Conservation (phyloP, 23 tunicate species). For the Styela clava region DNA sequence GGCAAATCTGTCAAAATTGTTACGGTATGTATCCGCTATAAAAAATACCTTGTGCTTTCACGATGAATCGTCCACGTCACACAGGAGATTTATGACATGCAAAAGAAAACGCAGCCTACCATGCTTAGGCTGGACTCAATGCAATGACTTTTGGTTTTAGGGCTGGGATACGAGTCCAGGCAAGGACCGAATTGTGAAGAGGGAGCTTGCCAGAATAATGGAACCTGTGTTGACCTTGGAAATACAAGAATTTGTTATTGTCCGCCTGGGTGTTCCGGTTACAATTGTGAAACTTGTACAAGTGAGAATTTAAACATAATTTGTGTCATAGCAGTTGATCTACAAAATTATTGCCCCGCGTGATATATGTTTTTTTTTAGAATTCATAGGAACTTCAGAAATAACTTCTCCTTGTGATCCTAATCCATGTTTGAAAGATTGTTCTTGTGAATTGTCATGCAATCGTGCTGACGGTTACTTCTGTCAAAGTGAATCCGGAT, state of each 20-base stretch:
- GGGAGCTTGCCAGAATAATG: neutral
- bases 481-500: conserved; percentile 35
- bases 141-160: too few species aligned
- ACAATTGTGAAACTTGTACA: neutral
- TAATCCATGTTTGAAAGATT: conserved; percentile 31
- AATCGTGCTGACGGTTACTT: conserved; percentile 40
- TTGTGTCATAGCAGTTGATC: too few species aligned
- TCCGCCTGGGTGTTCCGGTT: neutral
- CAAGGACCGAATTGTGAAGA: neutral
- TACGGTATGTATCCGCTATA: neutral
- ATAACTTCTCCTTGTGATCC: conserved; percentile 4
- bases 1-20: neutral
- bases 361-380: neutral
- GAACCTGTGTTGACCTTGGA: neutral
- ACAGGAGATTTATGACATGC: too few species aligned
- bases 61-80: too few species aligned
- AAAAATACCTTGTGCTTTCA: neutral
- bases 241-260: neutral
- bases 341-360: too few species aligned
- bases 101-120: too few species aligned
- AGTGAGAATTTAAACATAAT: too few species aligned
- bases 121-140: too few species aligned
- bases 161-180: neutral
- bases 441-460: conserved; percentile 41
- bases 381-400: neutral